phyloP scores from a whole-genome alignment of 2,797 vertebrate genomes.

The Thripadectes ignobilis region DNA sequence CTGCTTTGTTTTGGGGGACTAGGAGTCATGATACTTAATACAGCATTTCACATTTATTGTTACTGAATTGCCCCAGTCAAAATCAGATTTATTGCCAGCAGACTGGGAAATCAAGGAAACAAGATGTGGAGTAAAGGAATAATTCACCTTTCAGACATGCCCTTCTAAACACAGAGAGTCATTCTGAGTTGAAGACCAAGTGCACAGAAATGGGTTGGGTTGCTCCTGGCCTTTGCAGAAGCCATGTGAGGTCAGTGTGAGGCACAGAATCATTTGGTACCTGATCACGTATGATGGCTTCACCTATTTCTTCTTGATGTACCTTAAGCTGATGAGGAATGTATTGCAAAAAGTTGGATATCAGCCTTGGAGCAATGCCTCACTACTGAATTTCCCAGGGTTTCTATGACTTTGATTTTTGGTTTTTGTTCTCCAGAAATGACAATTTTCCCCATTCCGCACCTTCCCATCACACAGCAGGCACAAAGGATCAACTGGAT shows the following conservation, averaged over 20 bases:
- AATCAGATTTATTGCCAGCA: neutral
- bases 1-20: neutral
- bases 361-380: neutral
- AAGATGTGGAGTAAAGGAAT: neutral
- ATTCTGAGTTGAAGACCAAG: neutral
- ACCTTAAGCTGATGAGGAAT: neutral
- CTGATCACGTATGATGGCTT: rapidly evolving
- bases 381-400: neutral
- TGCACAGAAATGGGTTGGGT: neutral
- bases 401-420: neutral
- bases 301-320: neutral
- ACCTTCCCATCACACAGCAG: neutral
- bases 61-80: neutral
- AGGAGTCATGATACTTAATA: neutral
- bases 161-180: neutral
- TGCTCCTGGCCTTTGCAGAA: neutral
- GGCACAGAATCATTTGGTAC: neutral
- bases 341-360: neutral
- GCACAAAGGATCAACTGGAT: neutral
- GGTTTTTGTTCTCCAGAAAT: neutral
- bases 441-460: neutral
- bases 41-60: neutral
- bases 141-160: neutral
- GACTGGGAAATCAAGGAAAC: neutral
- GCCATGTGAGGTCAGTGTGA: neutral